Percentiles rank a stretch among this genome's conserved stretches.
Evolutionary conservation across 2,888 invertebrate genomes (phyloP).

Genomic region (Drosophila histrio): DNA sequence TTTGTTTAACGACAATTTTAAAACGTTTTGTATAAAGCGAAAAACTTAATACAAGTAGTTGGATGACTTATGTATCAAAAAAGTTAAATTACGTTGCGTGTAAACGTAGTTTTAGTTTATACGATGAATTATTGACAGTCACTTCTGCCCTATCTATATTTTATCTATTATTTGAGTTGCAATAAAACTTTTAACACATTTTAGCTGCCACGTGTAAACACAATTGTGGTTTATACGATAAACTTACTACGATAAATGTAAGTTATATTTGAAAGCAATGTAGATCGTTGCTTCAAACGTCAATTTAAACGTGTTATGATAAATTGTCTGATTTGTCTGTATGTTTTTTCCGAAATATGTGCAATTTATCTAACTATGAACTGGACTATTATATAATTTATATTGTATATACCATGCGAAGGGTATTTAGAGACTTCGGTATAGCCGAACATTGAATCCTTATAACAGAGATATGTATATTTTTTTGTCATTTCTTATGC

Average conservation of each 20-base stretch:
- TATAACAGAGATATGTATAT: constrained; percentile 4
- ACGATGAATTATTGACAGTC: too few species aligned
- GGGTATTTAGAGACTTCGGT: constrained; percentile 21
- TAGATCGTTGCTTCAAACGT: background rate
- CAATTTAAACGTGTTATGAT: background rate
- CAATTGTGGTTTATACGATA: background rate
- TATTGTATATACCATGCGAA: constrained; percentile 16
- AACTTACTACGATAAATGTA: background rate
- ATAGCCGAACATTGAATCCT: constrained; percentile 12
- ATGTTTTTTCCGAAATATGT: background rate
- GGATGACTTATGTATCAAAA: too few species aligned
- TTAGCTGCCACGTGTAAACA: background rate
- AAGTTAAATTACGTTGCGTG: too few species aligned
- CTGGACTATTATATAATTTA: background rate
- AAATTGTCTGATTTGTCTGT: background rate
- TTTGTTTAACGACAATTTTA: too few species aligned
- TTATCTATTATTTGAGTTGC: too few species aligned
- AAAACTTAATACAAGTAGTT: too few species aligned
- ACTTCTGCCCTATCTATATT: too few species aligned
- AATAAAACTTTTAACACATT: too few species aligned
- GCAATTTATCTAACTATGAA: background rate
- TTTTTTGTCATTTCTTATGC: constrained; percentile 11
- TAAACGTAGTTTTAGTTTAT: too few species aligned
- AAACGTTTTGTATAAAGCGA: too few species aligned
- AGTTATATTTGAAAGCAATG: background rate